These are phyloP conservation scores for Connochaetes taurinus DNA, from an alignment of 2,113 vertebrate genomes.

Conservation along the genomic window DNA sequence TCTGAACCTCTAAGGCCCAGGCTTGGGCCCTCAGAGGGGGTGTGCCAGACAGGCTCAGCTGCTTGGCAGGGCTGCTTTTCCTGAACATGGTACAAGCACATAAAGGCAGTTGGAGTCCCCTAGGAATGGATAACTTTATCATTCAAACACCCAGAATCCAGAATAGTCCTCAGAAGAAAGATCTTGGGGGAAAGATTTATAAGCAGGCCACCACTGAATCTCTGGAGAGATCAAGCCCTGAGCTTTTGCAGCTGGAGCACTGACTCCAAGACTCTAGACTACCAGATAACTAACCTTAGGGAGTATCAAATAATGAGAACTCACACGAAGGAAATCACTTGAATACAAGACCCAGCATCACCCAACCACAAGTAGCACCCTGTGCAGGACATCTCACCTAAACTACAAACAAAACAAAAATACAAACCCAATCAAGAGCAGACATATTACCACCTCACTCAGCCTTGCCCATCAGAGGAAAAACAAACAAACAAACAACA, in stretches of 20 bases:
- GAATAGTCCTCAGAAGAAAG: slow-evolving; percentile 62
- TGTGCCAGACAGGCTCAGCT: background rate
- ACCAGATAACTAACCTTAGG: background rate
- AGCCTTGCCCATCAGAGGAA: background rate
- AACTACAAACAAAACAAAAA: background rate
- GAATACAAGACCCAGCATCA: background rate
- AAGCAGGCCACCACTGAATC: slow-evolving; percentile 92
- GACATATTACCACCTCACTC: background rate
- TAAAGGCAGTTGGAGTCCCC: background rate
- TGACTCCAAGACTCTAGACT: background rate
- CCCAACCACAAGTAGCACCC: background rate
- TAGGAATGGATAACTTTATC: slow-evolving; percentile 90
- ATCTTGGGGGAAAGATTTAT: slow-evolving; percentile 77
- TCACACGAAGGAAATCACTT: background rate
- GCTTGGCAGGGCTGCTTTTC: background rate
- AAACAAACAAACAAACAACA: background rate
- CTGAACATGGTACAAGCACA: background rate
- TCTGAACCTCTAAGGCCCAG: background rate
- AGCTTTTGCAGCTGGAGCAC: background rate
- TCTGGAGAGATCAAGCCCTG: slow-evolving; percentile 77
- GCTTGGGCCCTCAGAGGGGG: background rate
- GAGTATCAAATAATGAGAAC: background rate
- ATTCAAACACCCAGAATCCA: slow-evolving; percentile 79
- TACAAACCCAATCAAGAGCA: background rate
- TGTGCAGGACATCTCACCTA: background rate